These are phyloP conservation scores for Maniola hyperantus DNA, from an alignment of 2,888 invertebrate genomes.

Conservation along the genomic window DNA sequence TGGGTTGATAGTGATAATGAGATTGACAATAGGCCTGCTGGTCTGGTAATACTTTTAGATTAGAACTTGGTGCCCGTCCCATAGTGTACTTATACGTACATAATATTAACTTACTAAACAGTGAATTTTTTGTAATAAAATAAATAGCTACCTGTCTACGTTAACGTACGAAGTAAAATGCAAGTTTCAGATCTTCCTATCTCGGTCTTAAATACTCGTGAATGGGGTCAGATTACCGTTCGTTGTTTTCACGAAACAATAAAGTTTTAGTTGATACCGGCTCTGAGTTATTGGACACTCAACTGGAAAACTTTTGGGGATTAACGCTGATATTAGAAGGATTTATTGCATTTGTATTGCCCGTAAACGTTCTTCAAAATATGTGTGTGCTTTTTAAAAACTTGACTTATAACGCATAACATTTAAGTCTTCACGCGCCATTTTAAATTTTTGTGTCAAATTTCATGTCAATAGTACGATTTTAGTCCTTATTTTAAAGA, in stretches of 20 bases:
- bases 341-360: constrained; percentile 62
- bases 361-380: constrained; percentile 47
- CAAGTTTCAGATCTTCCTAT: constrained; percentile 39
- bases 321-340: constrained; percentile 59
- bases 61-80: too few species aligned
- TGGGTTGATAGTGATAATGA: too few species aligned
- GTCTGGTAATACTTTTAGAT: too few species aligned
- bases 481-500: too few species aligned
- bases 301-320: constrained; percentile 56
- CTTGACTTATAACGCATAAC: background rate
- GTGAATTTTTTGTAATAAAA: too few species aligned
- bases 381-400: constrained; percentile 4
- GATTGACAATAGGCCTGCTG: too few species aligned
- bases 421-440: too few species aligned
- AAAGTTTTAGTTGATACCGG: constrained; percentile 52
- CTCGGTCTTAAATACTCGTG: constrained; percentile 46
- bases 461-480: too few species aligned
- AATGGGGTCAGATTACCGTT: constrained; percentile 52
- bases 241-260: constrained; percentile 57
- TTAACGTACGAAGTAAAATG: constrained; percentile 18
- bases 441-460: too few species aligned
- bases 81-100: too few species aligned
- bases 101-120: too few species aligned
- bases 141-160: too few species aligned
- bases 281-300: constrained; percentile 60